phyloP scores from a whole-genome alignment of 2,888 invertebrate species.

The Torymus texanus region DNA sequence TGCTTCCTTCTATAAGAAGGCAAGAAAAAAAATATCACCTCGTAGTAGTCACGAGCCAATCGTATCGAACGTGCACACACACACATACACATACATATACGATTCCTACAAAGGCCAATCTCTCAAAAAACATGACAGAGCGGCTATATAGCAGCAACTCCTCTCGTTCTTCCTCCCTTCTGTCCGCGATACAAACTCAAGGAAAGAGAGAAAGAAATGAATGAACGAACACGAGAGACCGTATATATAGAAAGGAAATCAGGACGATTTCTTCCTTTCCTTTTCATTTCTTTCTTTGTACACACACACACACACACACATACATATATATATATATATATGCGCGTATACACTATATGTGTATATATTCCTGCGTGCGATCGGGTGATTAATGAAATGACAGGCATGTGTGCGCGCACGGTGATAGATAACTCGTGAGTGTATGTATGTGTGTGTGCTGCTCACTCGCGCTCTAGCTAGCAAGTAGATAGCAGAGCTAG shows the following conservation, averaged over 20 bases:
- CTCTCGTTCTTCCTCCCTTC: not conserved
- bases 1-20: no score
- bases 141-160: not conserved
- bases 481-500: slow-evolving; percentile 9
- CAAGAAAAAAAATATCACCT: no score
- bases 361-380: not conserved
- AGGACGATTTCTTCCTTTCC: no score
- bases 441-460: no score
- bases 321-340: not conserved
- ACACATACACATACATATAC: no score
- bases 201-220: not conserved
- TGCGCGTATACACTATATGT: not conserved
- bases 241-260: no score
- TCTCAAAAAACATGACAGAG: slow-evolving; percentile 36
- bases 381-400: slow-evolving; percentile 49
- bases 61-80: no score
- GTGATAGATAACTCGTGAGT: not conserved
- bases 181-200: not conserved
- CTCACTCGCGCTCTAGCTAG: not conserved
- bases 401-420: slow-evolving; percentile 9
- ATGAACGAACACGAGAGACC: not conserved
- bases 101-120: slow-evolving; percentile 18
- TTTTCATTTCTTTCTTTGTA: not conserved
- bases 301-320: no score
- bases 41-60: no score